Evolutionary conservation across 2,797 vertebrate species (phyloP).

Genomic region (Channallabes apus): DNA sequence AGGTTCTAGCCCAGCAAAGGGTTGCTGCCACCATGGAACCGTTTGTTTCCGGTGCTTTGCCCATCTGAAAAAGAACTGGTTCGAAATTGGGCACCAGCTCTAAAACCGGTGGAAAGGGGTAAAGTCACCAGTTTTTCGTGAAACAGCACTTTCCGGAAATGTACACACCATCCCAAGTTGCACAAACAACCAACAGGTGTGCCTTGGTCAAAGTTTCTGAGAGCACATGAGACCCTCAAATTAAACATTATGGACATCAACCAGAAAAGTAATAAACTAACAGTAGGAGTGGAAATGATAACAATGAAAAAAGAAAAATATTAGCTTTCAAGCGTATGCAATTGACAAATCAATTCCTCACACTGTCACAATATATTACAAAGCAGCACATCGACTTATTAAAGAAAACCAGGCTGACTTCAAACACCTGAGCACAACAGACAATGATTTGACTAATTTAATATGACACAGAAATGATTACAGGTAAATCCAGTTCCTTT

Average conservation of each 20-base stretch:
- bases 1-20: too few relatives aligned
- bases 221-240: not conserved
- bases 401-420: slow-evolving; percentile 7
- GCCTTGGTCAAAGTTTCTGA: not conserved
- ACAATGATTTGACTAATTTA: slow-evolving; percentile 11
- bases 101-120: too few relatives aligned
- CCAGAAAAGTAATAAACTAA: not conserved
- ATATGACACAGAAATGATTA: slow-evolving; percentile 8
- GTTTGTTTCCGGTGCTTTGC: too few relatives aligned
- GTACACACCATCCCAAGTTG: not conserved
- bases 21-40: too few relatives aligned
- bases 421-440: slow-evolving; percentile 1
- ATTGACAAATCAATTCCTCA: slow-evolving; percentile 44
- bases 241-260: not conserved
- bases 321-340: not conserved
- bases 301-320: not conserved
- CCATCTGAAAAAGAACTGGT: too few relatives aligned
- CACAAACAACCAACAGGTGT: not conserved
- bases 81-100: too few relatives aligned
- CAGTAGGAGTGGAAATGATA: not conserved
- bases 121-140: not conserved
- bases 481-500: slow-evolving; percentile 13
- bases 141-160: not conserved
- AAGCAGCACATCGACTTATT: slow-evolving; percentile 19
- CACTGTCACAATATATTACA: slow-evolving; percentile 42